Evolutionary conservation across 2,113 vertebrate species (phyloP).

Genomic region (Scomber colias): DNA sequence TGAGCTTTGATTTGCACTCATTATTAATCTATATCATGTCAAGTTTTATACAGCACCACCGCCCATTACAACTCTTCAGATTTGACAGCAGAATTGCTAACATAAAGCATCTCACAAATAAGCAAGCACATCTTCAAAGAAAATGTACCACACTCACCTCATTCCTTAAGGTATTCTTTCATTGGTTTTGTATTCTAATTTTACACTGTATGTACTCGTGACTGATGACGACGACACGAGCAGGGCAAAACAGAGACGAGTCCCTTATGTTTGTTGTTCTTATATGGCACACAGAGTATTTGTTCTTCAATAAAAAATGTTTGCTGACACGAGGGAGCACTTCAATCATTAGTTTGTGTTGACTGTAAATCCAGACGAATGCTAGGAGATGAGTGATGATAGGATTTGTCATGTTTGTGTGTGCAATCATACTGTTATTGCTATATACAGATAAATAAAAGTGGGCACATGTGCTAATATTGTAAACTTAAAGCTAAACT

Average conservation of each 20-base stretch:
- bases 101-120: background rate
- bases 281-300: conserved; percentile 19
- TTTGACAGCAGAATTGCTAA: background rate
- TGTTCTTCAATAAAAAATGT: conserved; percentile 55
- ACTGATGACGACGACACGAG: background rate
- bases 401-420: conserved; percentile 10
- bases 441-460: conserved; percentile 74
- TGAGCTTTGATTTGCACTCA: conserved; percentile 9
- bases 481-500: background rate
- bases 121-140: background rate
- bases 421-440: conserved; percentile 60
- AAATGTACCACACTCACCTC: background rate
- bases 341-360: conserved; percentile 60
- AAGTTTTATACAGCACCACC: conserved; percentile 1
- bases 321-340: conserved; percentile 57
- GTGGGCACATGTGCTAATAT: conserved; percentile 30
- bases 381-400: conserved; percentile 32
- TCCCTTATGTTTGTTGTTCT: conserved; percentile 35
- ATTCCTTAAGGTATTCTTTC: background rate
- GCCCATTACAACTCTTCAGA: conserved; percentile 3
- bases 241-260: conserved; percentile 8
- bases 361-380: conserved; percentile 74
- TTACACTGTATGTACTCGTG: background rate
- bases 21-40: conserved; percentile 4
- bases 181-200: background rate